Percentiles rank a stretch among this genome's conserved stretches.
These are phyloP conservation scores for Ursus arctos DNA, from an alignment of 2,113 vertebrate species.

Conservation along the genomic window DNA sequence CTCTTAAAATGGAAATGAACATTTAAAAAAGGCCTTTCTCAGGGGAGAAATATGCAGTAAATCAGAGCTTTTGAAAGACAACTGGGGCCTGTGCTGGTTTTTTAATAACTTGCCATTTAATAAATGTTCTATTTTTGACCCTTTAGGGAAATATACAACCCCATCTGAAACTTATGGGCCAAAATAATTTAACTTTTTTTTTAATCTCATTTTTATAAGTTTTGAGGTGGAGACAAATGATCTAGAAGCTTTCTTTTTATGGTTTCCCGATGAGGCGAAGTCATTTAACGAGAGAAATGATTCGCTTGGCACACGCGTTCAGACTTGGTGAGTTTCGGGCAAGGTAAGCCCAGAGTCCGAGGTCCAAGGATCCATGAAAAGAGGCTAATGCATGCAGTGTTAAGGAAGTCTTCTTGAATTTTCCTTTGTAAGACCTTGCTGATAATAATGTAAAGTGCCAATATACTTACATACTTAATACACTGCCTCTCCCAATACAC, in stretches of 20 bases:
- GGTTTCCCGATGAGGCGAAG: neutral
- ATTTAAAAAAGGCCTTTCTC: constrained; percentile 74
- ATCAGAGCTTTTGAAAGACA: constrained; percentile 80
- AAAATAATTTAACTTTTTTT: constrained; percentile 69
- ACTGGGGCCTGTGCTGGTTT: constrained; percentile 81
- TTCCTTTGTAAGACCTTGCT: neutral
- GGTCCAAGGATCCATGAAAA: neutral
- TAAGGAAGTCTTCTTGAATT: neutral
- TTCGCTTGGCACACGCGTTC: neutral
- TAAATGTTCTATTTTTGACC: constrained; percentile 84
- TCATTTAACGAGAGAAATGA: neutral
- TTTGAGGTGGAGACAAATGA: constrained; percentile 63
- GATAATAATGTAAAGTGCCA: neutral
- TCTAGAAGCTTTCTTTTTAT: constrained; percentile 53
- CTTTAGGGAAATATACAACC: constrained; percentile 83
- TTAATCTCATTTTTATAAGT: constrained; percentile 57
- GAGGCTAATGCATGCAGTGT: neutral
- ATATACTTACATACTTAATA: neutral
- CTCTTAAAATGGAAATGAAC: constrained; percentile 74
- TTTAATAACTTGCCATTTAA: constrained; percentile 80
- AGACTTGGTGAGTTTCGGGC: neutral
- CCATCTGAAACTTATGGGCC: constrained; percentile 68
- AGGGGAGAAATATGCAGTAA: constrained; percentile 68
- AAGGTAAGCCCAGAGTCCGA: fast-evolving
- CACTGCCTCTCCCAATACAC: neutral